Conservation (phyloP, 2,113 vertebrate genomes). For the Tympanuchus pallidicinctus region DNA sequence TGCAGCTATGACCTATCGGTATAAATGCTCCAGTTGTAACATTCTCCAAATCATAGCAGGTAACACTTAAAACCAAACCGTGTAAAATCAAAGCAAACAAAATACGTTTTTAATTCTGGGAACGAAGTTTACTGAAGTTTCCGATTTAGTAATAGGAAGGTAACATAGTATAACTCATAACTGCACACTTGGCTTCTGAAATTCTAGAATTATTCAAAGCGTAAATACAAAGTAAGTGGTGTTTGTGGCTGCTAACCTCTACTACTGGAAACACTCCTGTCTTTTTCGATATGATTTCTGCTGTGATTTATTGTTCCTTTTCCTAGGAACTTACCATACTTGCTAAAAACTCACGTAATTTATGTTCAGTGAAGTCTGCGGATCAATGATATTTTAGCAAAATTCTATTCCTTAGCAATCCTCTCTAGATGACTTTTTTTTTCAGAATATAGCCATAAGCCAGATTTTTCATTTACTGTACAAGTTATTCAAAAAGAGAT, state of each 20-base stretch:
- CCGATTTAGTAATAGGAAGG: neutral
- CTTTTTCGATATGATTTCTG: slow-evolving; percentile 50
- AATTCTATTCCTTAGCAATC: slow-evolving; percentile 8
- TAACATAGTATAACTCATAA: neutral
- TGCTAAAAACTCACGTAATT: slow-evolving; percentile 30
- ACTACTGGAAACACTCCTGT: neutral
- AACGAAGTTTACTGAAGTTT: neutral
- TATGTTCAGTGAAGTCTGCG: slow-evolving; percentile 14
- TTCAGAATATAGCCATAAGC: neutral
- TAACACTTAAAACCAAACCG: neutral
- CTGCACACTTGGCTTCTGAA: neutral
- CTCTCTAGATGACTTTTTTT: neutral
- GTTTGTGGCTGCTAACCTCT: slow-evolving; percentile 14
- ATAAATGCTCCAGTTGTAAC: neutral
- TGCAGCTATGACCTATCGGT: neutral
- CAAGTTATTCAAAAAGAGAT: neutral
- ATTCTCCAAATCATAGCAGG: neutral
- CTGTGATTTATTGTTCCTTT: slow-evolving; percentile 17
- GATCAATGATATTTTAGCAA: neutral
- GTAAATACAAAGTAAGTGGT: neutral
- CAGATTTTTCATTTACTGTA: neutral
- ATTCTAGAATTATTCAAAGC: slow-evolving; percentile 11
- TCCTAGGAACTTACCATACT: slow-evolving; percentile 6
- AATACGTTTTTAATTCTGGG: neutral
- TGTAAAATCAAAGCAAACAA: neutral